Evolutionary conservation across 2,888 invertebrate species (phyloP).

Genomic region (Lysandra coridon): DNA sequence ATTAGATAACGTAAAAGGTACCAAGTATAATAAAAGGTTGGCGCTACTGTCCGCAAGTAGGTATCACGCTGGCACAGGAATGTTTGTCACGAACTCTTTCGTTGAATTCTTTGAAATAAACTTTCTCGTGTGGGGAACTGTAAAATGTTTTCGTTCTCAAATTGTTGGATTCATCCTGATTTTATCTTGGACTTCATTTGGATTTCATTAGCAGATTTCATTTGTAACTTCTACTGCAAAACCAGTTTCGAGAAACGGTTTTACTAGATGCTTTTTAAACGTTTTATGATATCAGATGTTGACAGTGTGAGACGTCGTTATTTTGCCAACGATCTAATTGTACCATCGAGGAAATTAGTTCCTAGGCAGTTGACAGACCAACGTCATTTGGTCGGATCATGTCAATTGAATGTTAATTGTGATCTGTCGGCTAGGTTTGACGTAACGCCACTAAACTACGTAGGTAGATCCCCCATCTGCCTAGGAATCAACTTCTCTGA

Average conservation of each 20-base stretch:
- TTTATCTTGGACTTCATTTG: conserved; percentile 3
- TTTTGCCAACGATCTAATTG: too few relatives aligned
- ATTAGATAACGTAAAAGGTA: too few relatives aligned
- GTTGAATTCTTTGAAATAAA: conserved; percentile 7
- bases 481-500: too few relatives aligned
- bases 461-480: too few relatives aligned
- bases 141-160: conserved; percentile 12
- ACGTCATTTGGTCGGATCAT: too few relatives aligned
- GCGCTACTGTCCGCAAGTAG: background rate
- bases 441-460: too few relatives aligned
- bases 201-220: conserved; percentile 4
- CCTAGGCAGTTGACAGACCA: too few relatives aligned
- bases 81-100: conserved; percentile 1
- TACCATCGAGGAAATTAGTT: too few relatives aligned
- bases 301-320: too few relatives aligned
- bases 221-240: conserved; percentile 5
- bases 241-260: background rate
- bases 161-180: conserved; percentile 17
- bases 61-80: background rate
- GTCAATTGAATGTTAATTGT: too few relatives aligned
- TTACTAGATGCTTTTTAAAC: background rate
- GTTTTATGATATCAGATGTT: background rate
- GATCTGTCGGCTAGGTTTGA: too few relatives aligned
- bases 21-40: background rate
- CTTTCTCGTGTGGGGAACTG: background rate